phyloP scores from a whole-genome alignment of 2,113 vertebrate species.

The Pimephales promelas region DNA sequence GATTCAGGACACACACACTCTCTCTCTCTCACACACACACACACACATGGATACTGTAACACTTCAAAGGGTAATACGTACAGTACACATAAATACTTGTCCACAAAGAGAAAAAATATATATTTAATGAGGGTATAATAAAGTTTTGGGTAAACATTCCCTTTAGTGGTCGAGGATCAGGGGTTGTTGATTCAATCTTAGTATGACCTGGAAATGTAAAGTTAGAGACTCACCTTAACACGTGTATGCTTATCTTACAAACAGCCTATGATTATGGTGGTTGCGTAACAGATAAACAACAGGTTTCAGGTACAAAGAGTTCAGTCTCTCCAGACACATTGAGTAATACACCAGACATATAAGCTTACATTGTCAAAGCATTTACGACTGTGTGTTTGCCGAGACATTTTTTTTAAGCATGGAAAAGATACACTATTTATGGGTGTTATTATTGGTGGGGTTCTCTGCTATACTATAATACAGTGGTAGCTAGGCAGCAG shows the following conservation, averaged over 20 bases:
- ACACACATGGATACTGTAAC: slow-evolving; percentile 4
- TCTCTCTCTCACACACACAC: slow-evolving; percentile 41
- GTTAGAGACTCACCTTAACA: not conserved
- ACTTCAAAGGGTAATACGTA: not conserved
- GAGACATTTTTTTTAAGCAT: no score
- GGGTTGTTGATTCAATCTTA: not conserved
- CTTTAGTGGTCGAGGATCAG: not conserved
- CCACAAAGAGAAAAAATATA: not conserved
- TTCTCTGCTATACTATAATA: not conserved
- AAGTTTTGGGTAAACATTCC: not conserved
- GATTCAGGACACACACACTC: slow-evolving; percentile 39
- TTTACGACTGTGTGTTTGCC: not conserved
- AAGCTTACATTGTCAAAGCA: not conserved
- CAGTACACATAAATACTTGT: slow-evolving; percentile 39
- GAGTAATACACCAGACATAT: slow-evolving; percentile 17
- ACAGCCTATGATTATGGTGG: not conserved
- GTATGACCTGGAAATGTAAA: not conserved
- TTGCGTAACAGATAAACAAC: slow-evolving; percentile 23
- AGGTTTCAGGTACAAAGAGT: slow-evolving; percentile 11
- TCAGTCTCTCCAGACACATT: not conserved
- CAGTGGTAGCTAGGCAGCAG: not conserved
- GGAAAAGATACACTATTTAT: not conserved
- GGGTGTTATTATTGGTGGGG: not conserved
- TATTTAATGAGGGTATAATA: not conserved
- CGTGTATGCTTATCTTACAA: slow-evolving; percentile 6